Base-by-base conservation (phyloP, 2,888 invertebrate genomes). In the Tipula confusa region DNA sequence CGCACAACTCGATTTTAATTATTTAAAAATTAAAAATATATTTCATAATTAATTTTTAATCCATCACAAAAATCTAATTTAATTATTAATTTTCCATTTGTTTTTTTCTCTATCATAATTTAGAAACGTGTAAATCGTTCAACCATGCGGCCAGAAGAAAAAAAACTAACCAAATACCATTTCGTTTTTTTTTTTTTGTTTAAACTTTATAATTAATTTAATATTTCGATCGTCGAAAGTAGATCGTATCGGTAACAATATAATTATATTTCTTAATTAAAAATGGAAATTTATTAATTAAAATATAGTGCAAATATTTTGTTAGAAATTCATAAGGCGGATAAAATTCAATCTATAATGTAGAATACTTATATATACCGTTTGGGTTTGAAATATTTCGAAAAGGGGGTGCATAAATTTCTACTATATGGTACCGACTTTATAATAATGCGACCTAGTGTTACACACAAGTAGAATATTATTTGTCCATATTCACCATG, bases 401-500 rank as follows among this genome's bases (percentile, higher is more conserved):
- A 64, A 64, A 43, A 64, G 24, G 64, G 64, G 64, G 64, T 64
- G 64, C 24, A 64, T 24, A 64, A 64, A 64, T 64, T 24, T 64
- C 5, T 43, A n/a, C n/a, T 24, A 24, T 2, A 31, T 31, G 31
- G 4, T n/a, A 43, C 43, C 18, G 64, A 64, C 48, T 64, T 64
- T 64, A 24, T 64, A 64, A 64, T 64, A 24, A 9, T 64, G 64
- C 64, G 64, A 1, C 64, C 64, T 64, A 24, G 24, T 24, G 31
- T 31, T 31, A 31, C 7, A 31, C 31, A 31, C 7, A 31, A 7
- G 7, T 31, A 43, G 43, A 43, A 15, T 43, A 43, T 43, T 43
- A 64, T 64, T 64, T 18, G 64, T 64, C 64, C 64, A 64, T 64
- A 64, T 64, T 24, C 64, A 64, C 24, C 64, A 64, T 64, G 64